Conservation (phyloP, 2,113 vertebrate species). For the Verasper variegatus region DNA sequence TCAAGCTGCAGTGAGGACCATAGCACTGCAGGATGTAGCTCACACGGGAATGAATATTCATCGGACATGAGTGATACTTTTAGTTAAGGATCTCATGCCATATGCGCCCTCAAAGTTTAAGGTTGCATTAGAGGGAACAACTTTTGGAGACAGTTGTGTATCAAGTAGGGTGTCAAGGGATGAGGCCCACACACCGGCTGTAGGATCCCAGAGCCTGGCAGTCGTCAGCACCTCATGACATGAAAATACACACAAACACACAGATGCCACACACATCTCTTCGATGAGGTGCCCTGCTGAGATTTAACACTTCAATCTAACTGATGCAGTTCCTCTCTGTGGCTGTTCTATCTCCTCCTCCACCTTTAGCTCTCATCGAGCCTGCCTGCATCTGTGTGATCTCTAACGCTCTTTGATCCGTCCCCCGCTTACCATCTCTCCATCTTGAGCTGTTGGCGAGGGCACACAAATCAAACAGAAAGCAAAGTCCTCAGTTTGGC, state of each 20-base stretch:
- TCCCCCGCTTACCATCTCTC: constrained; percentile 50
- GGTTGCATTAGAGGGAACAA: constrained; percentile 1
- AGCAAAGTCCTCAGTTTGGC: constrained; percentile 42
- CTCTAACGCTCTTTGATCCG: constrained; percentile 55
- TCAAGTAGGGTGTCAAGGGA: constrained; percentile 39
- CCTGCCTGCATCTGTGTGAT: constrained; percentile 59
- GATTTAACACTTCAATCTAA: constrained; percentile 69
- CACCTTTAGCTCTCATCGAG: constrained; percentile 64
- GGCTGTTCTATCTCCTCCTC: constrained; percentile 60
- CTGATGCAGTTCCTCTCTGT: constrained; percentile 41
- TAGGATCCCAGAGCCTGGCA: constrained; percentile 46
- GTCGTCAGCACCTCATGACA: constrained; percentile 47
- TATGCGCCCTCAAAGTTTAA: constrained; percentile 27
- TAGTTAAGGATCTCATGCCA: constrained; percentile 22
- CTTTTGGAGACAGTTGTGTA: constrained; percentile 40
- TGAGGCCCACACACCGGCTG: constrained; percentile 69
- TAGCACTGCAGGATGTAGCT: constrained; percentile 45
- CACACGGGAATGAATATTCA: constrained; percentile 41
- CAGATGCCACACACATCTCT: constrained; percentile 48
- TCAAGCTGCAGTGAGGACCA: constrained; percentile 43
- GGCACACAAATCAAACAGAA: constrained; percentile 56
- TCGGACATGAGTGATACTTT: constrained; percentile 19
- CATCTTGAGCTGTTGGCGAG: constrained; percentile 59
- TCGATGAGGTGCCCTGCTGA: constrained; percentile 67
- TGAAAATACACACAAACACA: constrained; percentile 47